Evolutionary conservation across 1,140 invertebrate genomes (phyloP).

Genomic region (Sweltsa coloradensis): DNA sequence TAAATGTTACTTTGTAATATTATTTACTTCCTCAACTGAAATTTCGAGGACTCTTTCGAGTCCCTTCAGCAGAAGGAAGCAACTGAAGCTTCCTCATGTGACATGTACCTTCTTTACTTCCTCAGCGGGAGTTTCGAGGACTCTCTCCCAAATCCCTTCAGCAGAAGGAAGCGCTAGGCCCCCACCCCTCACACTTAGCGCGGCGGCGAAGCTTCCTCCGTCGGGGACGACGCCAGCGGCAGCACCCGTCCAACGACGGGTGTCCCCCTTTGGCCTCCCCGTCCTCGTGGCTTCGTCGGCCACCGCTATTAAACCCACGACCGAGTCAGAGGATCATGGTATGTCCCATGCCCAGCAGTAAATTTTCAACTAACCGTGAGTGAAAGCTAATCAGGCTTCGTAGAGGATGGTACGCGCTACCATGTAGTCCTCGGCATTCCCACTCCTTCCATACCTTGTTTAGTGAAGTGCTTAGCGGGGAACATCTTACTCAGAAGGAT

Average conservation of each 20-base stretch:
- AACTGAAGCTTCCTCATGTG: neutral
- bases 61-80: no score
- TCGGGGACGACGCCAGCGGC: conserved; percentile 9
- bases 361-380: no score
- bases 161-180: neutral
- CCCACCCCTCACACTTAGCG: neutral
- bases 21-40: no score
- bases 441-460: no score
- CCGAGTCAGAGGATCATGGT: neutral
- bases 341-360: neutral
- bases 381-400: neutral
- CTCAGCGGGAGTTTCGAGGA: conserved; percentile 49
- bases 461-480: no score
- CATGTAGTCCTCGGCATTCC: no score
- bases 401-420: neutral
- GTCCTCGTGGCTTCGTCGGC: neutral
- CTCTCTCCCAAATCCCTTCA: conserved; percentile 39
- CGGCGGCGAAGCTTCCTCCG: neutral
- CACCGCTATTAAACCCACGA: neutral
- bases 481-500: no score
- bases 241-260: no score
- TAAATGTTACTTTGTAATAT: no score
- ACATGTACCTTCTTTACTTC: conserved; percentile 11
- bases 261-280: neutral
- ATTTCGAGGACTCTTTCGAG: no score